Conservation (phyloP, 2,888 invertebrate genomes). For the Hirtodrosophila cameraria region DNA sequence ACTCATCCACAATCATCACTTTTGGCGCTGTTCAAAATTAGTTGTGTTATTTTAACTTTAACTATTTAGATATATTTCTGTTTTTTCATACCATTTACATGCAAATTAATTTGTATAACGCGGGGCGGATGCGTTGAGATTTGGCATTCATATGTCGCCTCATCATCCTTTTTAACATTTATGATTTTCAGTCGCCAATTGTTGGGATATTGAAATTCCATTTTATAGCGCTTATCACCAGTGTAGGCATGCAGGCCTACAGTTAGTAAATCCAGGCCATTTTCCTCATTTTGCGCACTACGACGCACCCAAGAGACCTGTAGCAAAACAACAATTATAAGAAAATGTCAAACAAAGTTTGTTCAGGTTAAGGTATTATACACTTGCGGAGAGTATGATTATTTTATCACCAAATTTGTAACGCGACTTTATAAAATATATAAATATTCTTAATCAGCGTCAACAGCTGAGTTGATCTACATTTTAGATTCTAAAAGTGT, state of each 20-base stretch:
- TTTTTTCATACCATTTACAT: conserved; percentile 84
- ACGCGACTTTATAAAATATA: too few species aligned
- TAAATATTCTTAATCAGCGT: too few species aligned
- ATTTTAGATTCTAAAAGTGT: too few species aligned
- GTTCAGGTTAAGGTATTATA: too few species aligned
- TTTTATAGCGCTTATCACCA: conserved; percentile 86
- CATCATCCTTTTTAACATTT: conserved; percentile 85
- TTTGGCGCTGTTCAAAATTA: conserved; percentile 84
- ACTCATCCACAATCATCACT: conserved; percentile 86
- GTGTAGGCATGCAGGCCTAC: conserved; percentile 88
- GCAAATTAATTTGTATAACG: conserved; percentile 85
- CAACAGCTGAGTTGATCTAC: too few species aligned
- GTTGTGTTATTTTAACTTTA: not conserved
- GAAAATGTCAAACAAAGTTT: too few species aligned
- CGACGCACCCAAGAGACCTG: conserved; percentile 90
- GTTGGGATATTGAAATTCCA: conserved; percentile 86
- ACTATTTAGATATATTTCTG: not conserved
- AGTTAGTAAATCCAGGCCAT: conserved; percentile 88
- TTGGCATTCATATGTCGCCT: conserved; percentile 86
- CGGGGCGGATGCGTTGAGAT: conserved; percentile 86
- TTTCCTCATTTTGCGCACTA: conserved; percentile 86
- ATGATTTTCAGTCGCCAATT: conserved; percentile 86
- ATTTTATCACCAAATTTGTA: too few species aligned
- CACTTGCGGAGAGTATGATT: too few species aligned
- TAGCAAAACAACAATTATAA: not conserved